Evolutionary conservation across 1,140 invertebrate genomes (phyloP).

Genomic region (Drosophila varians): DNA sequence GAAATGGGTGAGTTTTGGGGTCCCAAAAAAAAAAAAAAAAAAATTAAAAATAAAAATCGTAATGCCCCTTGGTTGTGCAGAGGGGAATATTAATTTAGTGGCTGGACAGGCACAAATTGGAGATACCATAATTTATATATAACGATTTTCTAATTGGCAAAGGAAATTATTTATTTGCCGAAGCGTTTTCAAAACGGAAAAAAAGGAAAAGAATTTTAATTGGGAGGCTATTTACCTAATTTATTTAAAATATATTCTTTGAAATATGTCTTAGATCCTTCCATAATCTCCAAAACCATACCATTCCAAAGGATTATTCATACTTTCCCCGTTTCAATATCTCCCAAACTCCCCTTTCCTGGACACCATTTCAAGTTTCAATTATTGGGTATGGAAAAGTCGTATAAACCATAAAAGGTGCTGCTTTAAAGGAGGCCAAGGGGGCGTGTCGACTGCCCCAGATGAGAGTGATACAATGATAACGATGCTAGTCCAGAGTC

Average conservation of each 20-base stretch:
- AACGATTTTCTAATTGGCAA: neutral
- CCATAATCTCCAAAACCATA: no score
- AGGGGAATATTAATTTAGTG: conserved; percentile 3
- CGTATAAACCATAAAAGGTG: neutral
- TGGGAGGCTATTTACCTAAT: no score
- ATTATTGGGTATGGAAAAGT: neutral
- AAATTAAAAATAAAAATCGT: no score
- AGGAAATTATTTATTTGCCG: neutral
- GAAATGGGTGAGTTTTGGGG: neutral
- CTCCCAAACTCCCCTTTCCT: no score
- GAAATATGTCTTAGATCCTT: no score
- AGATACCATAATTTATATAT: neutral
- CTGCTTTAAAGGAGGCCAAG: neutral
- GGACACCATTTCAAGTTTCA: no score
- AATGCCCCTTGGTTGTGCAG: no score
- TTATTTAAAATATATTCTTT: no score
- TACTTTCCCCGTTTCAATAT: no score
- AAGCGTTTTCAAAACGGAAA: neutral
- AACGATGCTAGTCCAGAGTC: conserved; percentile 6
- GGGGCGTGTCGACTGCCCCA: conserved; percentile 30
- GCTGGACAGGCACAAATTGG: neutral
- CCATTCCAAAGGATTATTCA: no score
- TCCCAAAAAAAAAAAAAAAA: no score
- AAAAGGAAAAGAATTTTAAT: no score
- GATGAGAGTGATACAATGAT: conserved; percentile 44